Evolutionary conservation across 2,888 invertebrate genomes (phyloP).

Genomic region (Lampropteryx suffumata): DNA sequence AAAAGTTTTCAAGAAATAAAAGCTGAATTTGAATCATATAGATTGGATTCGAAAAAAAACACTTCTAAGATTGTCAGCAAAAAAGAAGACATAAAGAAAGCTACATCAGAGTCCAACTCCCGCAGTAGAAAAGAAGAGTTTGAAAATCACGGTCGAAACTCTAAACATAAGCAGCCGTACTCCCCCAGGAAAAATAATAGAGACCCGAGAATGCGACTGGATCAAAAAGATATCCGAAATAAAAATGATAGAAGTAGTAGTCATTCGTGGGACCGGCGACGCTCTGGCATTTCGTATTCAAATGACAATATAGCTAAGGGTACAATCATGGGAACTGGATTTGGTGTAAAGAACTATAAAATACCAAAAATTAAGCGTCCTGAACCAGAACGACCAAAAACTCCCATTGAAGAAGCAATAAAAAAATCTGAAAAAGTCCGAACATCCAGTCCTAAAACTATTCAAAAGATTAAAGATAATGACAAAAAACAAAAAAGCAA

Average conservation of each 20-base stretch:
- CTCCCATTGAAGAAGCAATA: conserved; percentile 19
- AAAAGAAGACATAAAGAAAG: conserved; percentile 23
- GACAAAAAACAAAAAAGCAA: conserved; percentile 17
- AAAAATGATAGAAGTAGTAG: conserved; percentile 35
- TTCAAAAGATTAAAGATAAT: conserved; percentile 15
- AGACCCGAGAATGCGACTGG: conserved; percentile 61
- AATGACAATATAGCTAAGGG: conserved; percentile 71
- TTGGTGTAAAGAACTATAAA: conserved; percentile 75
- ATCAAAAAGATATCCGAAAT: conserved; percentile 37
- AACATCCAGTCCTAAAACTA: conserved; percentile 23
- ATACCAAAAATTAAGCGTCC: conserved; percentile 75
- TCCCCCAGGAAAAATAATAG: conserved; percentile 58
- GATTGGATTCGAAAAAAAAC: conserved; percentile 29
- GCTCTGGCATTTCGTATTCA: conserved; percentile 67
- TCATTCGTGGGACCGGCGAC: conserved; percentile 30
- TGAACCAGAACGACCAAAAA: conserved; percentile 31
- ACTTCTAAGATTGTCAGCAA: conserved; percentile 19
- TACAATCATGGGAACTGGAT: conserved; percentile 62
- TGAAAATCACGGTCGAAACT: conserved; percentile 26
- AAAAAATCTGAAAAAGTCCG: conserved; percentile 11
- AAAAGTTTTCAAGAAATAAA: conserved; percentile 64
- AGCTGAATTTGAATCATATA: conserved; percentile 62
- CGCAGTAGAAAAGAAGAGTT: conserved; percentile 40
- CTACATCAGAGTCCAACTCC: conserved; percentile 16
- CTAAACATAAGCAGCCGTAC: conserved; percentile 37